These are phyloP conservation scores for Muntiacus muntjak DNA, from an alignment of 2,113 vertebrate species.

Conservation along the genomic window DNA sequence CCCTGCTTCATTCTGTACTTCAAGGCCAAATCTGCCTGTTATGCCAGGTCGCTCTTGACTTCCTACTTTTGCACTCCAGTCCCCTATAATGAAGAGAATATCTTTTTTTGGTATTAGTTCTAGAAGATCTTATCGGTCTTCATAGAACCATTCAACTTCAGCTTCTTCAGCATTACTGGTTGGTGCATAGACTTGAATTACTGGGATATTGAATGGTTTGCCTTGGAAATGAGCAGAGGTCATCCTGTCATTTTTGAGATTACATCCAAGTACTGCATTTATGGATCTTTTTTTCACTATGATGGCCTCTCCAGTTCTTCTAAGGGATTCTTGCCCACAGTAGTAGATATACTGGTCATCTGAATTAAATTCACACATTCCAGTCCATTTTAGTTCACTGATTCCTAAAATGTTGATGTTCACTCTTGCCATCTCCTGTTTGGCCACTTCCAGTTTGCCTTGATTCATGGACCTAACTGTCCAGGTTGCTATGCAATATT, in stretches of 20 bases:
- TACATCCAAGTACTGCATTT: background rate
- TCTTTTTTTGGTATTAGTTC: background rate
- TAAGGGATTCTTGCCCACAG: background rate
- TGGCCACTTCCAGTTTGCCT: background rate
- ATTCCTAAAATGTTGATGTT: background rate
- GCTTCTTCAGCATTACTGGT: background rate
- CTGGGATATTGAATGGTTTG: background rate
- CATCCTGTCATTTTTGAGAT: background rate
- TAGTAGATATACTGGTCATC: background rate
- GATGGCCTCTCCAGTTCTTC: background rate
- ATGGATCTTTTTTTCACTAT: background rate
- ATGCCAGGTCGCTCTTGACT: background rate
- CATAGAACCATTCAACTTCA: background rate
- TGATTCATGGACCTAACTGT: background rate
- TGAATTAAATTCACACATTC: background rate
- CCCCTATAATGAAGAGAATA: background rate
- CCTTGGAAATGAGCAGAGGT: background rate
- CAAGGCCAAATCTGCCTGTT: background rate
- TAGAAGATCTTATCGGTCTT: background rate
- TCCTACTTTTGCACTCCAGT: background rate
- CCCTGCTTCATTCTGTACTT: background rate
- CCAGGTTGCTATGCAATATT: background rate
- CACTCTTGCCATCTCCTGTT: background rate
- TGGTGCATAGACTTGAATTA: background rate
- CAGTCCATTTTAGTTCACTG: background rate